phyloP scores from a whole-genome alignment of 2,113 vertebrate species.

The Heterotis niloticus region DNA sequence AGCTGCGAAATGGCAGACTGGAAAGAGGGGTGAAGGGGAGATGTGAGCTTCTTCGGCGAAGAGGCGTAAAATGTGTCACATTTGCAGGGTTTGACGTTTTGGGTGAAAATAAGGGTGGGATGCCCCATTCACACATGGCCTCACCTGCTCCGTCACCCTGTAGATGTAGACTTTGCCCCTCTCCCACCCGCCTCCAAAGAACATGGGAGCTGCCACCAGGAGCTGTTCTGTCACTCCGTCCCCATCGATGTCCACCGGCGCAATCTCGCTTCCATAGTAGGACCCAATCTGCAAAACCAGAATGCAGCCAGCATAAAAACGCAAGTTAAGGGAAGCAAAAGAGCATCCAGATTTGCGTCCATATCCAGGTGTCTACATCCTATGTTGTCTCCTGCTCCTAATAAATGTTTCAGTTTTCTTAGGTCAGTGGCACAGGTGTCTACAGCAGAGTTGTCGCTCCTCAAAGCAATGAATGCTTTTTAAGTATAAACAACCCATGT shows the following conservation, averaged over 20 bases:
- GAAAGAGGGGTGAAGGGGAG: not conserved
- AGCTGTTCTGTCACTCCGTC: slow-evolving; percentile 81
- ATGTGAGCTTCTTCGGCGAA: not conserved
- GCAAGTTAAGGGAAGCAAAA: not conserved
- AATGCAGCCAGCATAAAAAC: not conserved
- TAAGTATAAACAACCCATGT: slow-evolving; percentile 15
- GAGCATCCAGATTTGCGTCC: not conserved
- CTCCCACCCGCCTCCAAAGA: slow-evolving; percentile 85
- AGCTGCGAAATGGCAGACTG: not conserved
- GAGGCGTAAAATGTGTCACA: not conserved
- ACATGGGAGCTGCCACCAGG: slow-evolving; percentile 92
- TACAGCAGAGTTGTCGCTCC: not conserved
- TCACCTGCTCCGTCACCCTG: slow-evolving; percentile 67
- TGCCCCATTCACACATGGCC: slow-evolving; percentile 15
- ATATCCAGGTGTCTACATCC: not conserved
- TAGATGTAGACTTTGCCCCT: slow-evolving; percentile 87
- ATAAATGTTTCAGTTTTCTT: slow-evolving; percentile 1
- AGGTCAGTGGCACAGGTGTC: not conserved
- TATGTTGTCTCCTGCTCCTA: not conserved
- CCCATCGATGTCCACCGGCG: slow-evolving; percentile 74
- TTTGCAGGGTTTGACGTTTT: not conserved
- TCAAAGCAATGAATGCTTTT: not conserved
- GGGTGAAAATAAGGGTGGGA: not conserved
- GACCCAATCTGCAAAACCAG: slow-evolving; percentile 80
- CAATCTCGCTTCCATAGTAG: slow-evolving; percentile 92